Conservation (phyloP, 2,888 invertebrate species). For the Epinotia bilunana region DNA sequence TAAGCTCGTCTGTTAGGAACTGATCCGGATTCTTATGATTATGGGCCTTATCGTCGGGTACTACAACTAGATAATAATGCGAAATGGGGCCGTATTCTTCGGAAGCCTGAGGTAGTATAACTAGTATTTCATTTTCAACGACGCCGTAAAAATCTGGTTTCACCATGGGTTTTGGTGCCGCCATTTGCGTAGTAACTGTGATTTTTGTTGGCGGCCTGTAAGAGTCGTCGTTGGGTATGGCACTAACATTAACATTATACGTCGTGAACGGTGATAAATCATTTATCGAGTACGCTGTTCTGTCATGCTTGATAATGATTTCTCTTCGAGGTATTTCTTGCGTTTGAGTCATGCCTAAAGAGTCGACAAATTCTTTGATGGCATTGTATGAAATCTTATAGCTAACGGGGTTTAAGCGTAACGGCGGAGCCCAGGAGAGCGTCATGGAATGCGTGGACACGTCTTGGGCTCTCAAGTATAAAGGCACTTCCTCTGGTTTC, state of each 20-base stretch:
- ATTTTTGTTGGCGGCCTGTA: constrained; percentile 96
- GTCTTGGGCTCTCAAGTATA: constrained; percentile 94
- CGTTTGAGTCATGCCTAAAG: constrained; percentile 95
- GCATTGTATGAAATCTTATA: constrained; percentile 97
- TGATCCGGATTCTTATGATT: constrained; percentile 93
- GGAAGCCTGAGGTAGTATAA: constrained; percentile 97
- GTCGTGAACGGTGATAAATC: constrained; percentile 97
- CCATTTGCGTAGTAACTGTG: constrained; percentile 98
- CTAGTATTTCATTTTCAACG: constrained; percentile 93
- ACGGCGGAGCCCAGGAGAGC: constrained; percentile 95
- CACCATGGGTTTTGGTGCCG: constrained; percentile 97
- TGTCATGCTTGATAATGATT: constrained; percentile 88
- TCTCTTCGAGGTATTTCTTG: constrained; percentile 90
- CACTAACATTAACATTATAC: constrained; percentile 96
- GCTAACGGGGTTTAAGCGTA: constrained; percentile 93
- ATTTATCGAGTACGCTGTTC: constrained; percentile 90
- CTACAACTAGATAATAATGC: constrained; percentile 98
- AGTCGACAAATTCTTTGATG: constrained; percentile 96
- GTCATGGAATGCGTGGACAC: constrained; percentile 98
- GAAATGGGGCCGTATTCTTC: constrained; percentile 99
- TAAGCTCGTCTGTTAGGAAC: constrained; percentile 93
- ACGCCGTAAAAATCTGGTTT: constrained; percentile 97
- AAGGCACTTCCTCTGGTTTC: constrained; percentile 96
- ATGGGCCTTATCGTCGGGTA: constrained; percentile 94
- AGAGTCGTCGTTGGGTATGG: constrained; percentile 92